phyloP scores from a whole-genome alignment of 2,888 invertebrate genomes.

The Noctua fimbriata region DNA sequence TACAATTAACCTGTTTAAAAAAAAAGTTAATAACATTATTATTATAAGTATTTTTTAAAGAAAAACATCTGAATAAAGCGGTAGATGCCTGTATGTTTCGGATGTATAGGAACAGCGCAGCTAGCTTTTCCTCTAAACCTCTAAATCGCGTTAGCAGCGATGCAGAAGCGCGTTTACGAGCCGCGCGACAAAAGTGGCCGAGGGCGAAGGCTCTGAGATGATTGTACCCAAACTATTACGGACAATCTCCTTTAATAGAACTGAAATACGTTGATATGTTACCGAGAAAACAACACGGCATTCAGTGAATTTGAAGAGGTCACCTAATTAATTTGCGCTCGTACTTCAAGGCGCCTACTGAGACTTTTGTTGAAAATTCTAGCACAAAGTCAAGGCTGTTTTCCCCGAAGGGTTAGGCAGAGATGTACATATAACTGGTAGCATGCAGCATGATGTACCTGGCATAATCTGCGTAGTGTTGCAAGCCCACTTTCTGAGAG shows the following conservation, averaged over 20 bases:
- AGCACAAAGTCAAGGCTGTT: neutral
- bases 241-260: neutral
- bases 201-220: neutral
- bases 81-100: too few species aligned
- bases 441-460: neutral
- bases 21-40: too few species aligned
- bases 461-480: neutral
- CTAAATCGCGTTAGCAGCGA: too few species aligned
- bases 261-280: conserved; percentile 12
- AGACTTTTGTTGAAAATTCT: neutral
- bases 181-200: neutral
- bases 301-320: conserved; percentile 16
- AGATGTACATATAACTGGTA: neutral
- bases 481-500: neutral
- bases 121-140: too few species aligned
- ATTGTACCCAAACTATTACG: conserved; percentile 3
- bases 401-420: neutral
- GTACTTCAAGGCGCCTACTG: neutral
- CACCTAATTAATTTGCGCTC: conserved; percentile 1
- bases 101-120: too few species aligned
- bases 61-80: too few species aligned
- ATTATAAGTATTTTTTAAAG: too few species aligned
- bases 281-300: conserved; percentile 18
- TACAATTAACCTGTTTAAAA: neutral
- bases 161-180: too few species aligned